Evolutionary conservation across 2,888 invertebrate species (phyloP), one percentile per base, ranked within the genome.

Genomic region (Trichogramma dendrolimi): DNA sequence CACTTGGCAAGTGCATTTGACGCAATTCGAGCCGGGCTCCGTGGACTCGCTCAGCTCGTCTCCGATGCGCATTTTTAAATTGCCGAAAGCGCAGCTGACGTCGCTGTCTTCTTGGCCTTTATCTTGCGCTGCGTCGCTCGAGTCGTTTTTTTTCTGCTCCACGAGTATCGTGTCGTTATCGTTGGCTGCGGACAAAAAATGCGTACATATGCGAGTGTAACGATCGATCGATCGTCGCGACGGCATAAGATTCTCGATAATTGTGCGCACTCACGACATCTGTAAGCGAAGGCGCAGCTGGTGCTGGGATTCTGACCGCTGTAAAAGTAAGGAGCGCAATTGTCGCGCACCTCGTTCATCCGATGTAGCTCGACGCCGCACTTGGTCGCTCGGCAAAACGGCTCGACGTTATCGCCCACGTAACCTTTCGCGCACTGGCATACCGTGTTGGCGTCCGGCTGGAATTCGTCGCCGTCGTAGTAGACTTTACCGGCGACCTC

Each of bases 1-100:
- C 1, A 76, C 71, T 39, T 76, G 73, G 66, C 76, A 75, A 2
- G 67, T 58, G 48, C 76, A 76, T 58, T 70, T 73, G 2, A 73
- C 50, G 55, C 75, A 75, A 3, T 58, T 62, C 4, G 72, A 71
- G 42, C 39, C 62, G 41, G 69, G 70, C 41, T 67, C 61, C 1
- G 71, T 70, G 4, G 60, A 60, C 62, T 71, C 67, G 54, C 67
- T 72, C 39, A 75, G 55, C 52, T 71, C 68, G 39, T 75, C 75
- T 2, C 72, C 75, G 4, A 67, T 1, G 2, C 65, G 47, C 72
- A 76, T 70, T 7, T 11, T 60, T 53, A 75, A 53, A 27, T 70
- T 67, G 41, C 76, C 76, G 14, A 73, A 73, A n/a, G 47, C 42
- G 51, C 75, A 75, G 39, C 27, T 53, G 57, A 66, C 60, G 38